Percentiles rank a stretch among this genome's conserved stretches.
Conservation (phyloP, 2,113 vertebrate species). For the Callipepla squamata region DNA sequence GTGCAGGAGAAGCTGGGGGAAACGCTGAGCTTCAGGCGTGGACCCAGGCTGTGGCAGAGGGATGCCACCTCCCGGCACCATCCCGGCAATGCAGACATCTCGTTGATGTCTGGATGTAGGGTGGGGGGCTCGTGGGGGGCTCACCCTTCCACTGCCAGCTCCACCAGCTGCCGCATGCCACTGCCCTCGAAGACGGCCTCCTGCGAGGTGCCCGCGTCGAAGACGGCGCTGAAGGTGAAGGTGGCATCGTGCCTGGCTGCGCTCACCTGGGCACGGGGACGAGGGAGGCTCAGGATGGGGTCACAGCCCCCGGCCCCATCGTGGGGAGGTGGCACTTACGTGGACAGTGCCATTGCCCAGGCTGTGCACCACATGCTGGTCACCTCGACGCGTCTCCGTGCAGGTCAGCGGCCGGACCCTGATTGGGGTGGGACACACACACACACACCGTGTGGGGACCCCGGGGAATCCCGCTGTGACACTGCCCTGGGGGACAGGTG, state of each 20-base stretch:
- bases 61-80: constrained; percentile 36
- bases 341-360: constrained; percentile 70
- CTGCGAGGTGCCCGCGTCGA: constrained; percentile 73
- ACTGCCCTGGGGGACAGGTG: not conserved
- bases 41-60: not conserved
- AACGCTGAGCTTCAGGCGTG: not conserved
- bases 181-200: constrained; percentile 76
- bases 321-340: constrained; percentile 17
- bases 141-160: constrained; percentile 74
- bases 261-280: constrained; percentile 57
- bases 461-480: not conserved
- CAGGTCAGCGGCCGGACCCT: constrained; percentile 80
- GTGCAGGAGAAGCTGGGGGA: constrained; percentile 79
- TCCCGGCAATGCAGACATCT: not conserved
- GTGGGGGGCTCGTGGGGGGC: accelerated
- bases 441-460: accelerated
- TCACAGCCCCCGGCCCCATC: accelerated
- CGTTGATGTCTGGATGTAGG: accelerated
- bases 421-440: not conserved
- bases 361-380: constrained; percentile 71
- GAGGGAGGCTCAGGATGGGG: not conserved
- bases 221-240: constrained; percentile 73
- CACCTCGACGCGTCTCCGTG: constrained; percentile 61
- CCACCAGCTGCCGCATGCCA: constrained; percentile 74
- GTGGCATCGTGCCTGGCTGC: constrained; percentile 64